phyloP scores from a whole-genome alignment of 2,888 invertebrate species.

The Lordiphosa fenestrarum region DNA sequence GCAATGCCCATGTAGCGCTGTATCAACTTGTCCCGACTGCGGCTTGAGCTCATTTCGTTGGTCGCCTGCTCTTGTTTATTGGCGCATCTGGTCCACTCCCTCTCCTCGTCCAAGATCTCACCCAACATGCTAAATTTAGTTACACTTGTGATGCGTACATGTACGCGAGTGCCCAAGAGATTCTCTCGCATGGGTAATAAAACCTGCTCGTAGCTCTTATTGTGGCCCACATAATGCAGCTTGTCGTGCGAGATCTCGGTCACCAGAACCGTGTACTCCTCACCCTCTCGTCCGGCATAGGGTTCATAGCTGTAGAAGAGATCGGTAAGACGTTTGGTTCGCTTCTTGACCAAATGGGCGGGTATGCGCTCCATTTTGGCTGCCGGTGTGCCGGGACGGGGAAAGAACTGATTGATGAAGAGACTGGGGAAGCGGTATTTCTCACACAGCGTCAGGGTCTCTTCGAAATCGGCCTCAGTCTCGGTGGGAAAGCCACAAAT shows the following conservation, averaged over 20 bases:
- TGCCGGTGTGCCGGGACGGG: constrained; percentile 97
- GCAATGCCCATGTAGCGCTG: constrained; percentile 70
- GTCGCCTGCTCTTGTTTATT: constrained; percentile 18
- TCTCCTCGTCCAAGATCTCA: constrained; percentile 84
- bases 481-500: constrained; percentile 99
- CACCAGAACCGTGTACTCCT: constrained; percentile 88
- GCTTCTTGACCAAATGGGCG: constrained; percentile 91
- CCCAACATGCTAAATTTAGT: constrained; percentile 91
- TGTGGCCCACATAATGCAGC: constrained; percentile 95
- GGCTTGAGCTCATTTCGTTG: neutral
- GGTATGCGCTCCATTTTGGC: constrained; percentile 93
- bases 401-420: constrained; percentile 99
- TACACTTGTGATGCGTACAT: constrained; percentile 86
- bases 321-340: constrained; percentile 93
- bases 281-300: constrained; percentile 85
- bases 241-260: constrained; percentile 96
- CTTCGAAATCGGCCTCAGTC: constrained; percentile 92
- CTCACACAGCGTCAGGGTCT: constrained; percentile 90
- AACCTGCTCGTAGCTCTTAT: constrained; percentile 96
- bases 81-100: constrained; percentile 80
- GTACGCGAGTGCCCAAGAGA: constrained; percentile 90
- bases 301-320: constrained; percentile 94
- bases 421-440: constrained; percentile 95
- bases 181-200: constrained; percentile 89
- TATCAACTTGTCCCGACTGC: constrained; percentile 13